phyloP scores from a whole-genome alignment of 2,113 vertebrate species.

The Salvelinus sp. region DNA sequence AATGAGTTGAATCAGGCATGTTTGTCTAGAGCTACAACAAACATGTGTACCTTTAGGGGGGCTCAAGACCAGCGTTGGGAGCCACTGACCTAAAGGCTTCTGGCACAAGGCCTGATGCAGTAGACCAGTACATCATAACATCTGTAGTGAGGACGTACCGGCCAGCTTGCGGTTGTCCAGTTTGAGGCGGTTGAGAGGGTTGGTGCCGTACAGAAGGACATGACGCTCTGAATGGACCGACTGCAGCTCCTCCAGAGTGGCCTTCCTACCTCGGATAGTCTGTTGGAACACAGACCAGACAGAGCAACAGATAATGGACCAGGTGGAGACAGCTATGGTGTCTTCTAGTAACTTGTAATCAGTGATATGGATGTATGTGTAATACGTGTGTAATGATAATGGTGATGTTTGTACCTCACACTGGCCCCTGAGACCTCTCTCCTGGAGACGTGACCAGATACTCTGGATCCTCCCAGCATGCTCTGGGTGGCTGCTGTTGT shows the following conservation, averaged over 20 bases:
- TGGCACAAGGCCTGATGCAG: background rate
- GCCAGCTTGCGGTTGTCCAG: slow-evolving; percentile 92
- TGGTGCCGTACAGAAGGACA: slow-evolving; percentile 87
- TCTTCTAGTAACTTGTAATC: too few species aligned
- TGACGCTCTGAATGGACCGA: slow-evolving; percentile 83
- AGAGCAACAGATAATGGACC: slow-evolving; percentile 65
- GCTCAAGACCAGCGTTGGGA: slow-evolving; percentile 74
- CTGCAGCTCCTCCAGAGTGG: slow-evolving; percentile 88
- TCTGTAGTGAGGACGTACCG: slow-evolving; percentile 61
- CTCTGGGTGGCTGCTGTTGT: slow-evolving; percentile 95
- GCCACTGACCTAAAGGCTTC: background rate
- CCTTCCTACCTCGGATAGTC: slow-evolving; percentile 87
- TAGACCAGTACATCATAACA: background rate
- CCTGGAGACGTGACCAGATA: slow-evolving; percentile 95
- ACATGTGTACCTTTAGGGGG: slow-evolving; percentile 73
- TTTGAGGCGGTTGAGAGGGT: slow-evolving; percentile 90
- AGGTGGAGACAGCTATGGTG: too few species aligned
- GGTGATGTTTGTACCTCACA: slow-evolving; percentile 81
- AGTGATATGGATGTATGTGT: slow-evolving; percentile 76
- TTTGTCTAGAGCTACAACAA: too few species aligned
- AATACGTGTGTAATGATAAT: slow-evolving; percentile 80
- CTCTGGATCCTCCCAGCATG: slow-evolving; percentile 96
- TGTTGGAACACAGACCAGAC: slow-evolving; percentile 83
- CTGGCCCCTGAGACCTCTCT: slow-evolving; percentile 86
- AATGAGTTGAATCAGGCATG: too few species aligned